Conservation (phyloP, 1,140 invertebrate genomes). For the Diorhabda elongata region DNA sequence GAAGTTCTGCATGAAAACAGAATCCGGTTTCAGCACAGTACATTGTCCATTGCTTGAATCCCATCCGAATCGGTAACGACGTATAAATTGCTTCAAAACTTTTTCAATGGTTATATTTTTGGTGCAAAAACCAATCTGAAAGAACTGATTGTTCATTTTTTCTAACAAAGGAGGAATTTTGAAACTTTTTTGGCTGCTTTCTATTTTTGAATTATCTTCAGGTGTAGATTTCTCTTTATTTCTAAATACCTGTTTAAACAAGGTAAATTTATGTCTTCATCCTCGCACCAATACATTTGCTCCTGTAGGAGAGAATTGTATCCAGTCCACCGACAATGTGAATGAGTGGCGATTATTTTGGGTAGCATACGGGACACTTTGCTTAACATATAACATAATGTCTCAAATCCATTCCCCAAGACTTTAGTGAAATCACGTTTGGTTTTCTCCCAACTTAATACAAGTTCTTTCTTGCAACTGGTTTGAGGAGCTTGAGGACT, state of each 20-base stretch:
- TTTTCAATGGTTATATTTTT: not conserved
- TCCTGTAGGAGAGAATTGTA: not conserved
- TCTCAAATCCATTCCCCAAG: too few species aligned
- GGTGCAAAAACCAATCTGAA: not conserved
- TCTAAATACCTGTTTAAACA: not conserved
- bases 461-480: too few species aligned
- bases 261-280: not conserved
- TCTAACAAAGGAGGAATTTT: not conserved
- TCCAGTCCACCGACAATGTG: not conserved
- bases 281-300: not conserved
- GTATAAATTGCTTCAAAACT: not conserved
- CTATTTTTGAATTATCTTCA: not conserved
- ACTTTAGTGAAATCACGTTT: too few species aligned
- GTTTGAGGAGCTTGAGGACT: too few species aligned
- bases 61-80: too few species aligned
- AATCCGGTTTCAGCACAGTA: not conserved
- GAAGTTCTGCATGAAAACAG: not conserved
- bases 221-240: not conserved
- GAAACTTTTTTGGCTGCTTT: not conserved
- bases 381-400: not conserved
- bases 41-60: not conserved
- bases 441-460: too few species aligned
- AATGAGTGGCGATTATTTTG: not conserved
- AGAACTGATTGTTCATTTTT: not conserved
- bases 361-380: not conserved